Conservation (phyloP, 2,888 invertebrate genomes). For the Euplagia quadripunctaria region DNA sequence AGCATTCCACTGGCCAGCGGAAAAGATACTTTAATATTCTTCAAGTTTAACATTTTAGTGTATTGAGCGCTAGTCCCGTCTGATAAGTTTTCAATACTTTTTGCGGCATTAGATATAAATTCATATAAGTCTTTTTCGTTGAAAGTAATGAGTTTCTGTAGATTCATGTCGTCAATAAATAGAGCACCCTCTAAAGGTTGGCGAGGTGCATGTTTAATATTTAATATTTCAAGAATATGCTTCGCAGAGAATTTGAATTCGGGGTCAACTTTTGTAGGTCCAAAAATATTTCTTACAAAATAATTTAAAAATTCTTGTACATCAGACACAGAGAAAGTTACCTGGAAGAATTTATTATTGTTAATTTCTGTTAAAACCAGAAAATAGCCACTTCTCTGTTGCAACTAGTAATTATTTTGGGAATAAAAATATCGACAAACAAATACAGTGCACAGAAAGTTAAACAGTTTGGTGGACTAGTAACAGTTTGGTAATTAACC, state of each 20-base stretch:
- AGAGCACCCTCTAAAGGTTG: conserved; percentile 88
- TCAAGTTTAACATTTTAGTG: conserved; percentile 3
- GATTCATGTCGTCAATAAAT: conserved; percentile 76
- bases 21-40: not conserved
- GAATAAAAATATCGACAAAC: no score
- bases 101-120: not conserved
- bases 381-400: no score
- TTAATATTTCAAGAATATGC: conserved; percentile 86
- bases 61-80: not conserved
- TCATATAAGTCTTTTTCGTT: conserved; percentile 83
- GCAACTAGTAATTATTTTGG: no score
- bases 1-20: conserved; percentile 1
- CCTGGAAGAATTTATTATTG: conserved; percentile 46
- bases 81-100: not conserved
- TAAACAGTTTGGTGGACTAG: no score
- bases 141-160: conserved; percentile 82
- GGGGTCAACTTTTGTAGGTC: conserved; percentile 50
- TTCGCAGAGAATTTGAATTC: conserved; percentile 83
- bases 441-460: no score
- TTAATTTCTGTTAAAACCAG: no score
- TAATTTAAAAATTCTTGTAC: conserved; percentile 68
- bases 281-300: conserved; percentile 44
- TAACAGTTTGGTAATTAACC: no score
- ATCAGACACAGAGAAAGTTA: conserved; percentile 72
- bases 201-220: conserved; percentile 83